phyloP scores from a whole-genome alignment of 2,113 vertebrate genomes.

The Buteo buteo region DNA sequence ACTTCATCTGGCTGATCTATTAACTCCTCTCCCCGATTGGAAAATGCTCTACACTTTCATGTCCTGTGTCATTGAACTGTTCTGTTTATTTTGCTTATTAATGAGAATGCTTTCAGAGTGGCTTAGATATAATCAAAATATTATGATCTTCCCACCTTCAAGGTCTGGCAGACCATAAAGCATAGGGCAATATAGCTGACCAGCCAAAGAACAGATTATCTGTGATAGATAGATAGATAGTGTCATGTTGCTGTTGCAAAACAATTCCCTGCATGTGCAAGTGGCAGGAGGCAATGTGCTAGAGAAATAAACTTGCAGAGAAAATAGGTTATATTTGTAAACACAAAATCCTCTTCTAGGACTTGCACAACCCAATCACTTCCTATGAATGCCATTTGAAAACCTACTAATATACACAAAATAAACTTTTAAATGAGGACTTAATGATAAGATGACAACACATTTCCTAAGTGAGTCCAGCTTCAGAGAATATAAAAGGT shows the following conservation, averaged over 20 bases:
- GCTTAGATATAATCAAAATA: slow-evolving; percentile 33
- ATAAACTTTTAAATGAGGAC: not conserved
- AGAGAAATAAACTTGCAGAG: not conserved
- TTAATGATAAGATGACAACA: not conserved
- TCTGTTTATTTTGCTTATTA: slow-evolving; percentile 29
- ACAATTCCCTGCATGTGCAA: not conserved
- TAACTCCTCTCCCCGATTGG: not conserved
- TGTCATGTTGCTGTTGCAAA: not conserved
- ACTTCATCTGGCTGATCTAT: not conserved
- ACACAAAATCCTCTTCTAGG: not conserved
- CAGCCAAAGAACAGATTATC: slow-evolving; percentile 15
- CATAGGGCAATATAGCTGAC: not conserved
- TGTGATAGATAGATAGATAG: slow-evolving; percentile 17
- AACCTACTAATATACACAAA: not conserved
- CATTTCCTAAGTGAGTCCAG: not conserved
- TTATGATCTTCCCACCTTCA: slow-evolving; percentile 29
- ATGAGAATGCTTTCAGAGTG: not conserved
- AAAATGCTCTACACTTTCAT: not conserved
- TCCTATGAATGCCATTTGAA: not conserved
- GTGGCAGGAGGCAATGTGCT: not conserved
- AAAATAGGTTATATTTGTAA: not conserved
- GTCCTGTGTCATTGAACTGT: not conserved
- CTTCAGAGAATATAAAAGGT: slow-evolving; percentile 10
- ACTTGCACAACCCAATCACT: not conserved
- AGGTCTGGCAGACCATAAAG: slow-evolving; percentile 3